Evolutionary conservation across 2,888 invertebrate species (phyloP).

Genomic region (Epistrophe eligans): DNA sequence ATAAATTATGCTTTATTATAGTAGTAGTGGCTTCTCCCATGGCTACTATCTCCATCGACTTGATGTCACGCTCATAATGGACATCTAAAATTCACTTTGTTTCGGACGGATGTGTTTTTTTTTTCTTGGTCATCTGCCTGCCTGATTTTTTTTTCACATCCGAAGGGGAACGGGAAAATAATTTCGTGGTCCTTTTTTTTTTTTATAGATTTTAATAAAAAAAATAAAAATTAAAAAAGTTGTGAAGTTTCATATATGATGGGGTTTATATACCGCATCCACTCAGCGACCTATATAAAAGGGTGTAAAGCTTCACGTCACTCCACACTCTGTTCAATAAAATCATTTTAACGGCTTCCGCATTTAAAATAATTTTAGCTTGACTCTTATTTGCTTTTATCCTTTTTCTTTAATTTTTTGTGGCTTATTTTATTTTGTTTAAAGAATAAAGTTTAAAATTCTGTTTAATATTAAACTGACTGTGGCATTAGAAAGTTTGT

Average conservation of each 20-base stretch:
- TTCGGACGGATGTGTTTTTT: constrained; percentile 23
- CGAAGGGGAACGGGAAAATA: constrained; percentile 50
- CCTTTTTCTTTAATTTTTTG: not conserved
- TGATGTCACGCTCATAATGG: constrained; percentile 62
- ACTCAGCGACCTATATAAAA: not conserved
- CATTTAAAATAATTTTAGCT: constrained; percentile 62
- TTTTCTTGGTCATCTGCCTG: not conserved
- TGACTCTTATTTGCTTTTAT: constrained; percentile 54
- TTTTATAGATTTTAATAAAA: not conserved
- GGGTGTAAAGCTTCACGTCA: not conserved
- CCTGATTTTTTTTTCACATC: not conserved
- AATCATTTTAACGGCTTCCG: constrained; percentile 70
- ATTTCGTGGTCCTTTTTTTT: constrained; percentile 61
- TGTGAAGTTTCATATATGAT: constrained; percentile 43
- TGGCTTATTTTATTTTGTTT: constrained; percentile 13
- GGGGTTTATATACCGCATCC: not conserved
- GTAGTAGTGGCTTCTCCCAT: constrained; percentile 6
- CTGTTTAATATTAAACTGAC: constrained; percentile 36
- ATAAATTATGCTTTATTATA: constrained; percentile 55
- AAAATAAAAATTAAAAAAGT: not conserved
- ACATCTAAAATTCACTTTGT: constrained; percentile 70
- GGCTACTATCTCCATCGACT: not conserved
- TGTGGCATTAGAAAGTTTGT: constrained; percentile 1
- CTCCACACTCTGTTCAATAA: constrained; percentile 42
- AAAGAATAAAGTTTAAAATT: constrained; percentile 56